Conservation (phyloP, 2,113 vertebrate species). For the Myrmecophaga tridactyla region DNA sequence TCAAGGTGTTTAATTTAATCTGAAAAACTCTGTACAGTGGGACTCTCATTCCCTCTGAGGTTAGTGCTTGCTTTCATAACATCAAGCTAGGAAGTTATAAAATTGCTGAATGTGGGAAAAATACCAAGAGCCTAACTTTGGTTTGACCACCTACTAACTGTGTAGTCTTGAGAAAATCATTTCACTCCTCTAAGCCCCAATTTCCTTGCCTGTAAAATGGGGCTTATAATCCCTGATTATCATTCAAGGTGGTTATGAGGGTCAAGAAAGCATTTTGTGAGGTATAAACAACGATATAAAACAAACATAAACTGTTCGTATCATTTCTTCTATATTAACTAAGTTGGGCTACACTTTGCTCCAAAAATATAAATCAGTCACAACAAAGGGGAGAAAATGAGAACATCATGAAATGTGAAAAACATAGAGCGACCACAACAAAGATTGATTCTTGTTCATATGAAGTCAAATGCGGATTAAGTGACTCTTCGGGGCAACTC, state of each 20-base stretch:
- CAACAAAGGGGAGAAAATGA: too few relatives aligned
- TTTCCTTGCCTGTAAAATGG: constrained; percentile 50
- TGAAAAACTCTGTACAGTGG: constrained; percentile 57
- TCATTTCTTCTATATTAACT: neutral
- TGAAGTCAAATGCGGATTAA: neutral
- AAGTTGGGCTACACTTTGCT: neutral
- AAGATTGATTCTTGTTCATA: neutral
- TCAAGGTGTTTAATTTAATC: constrained; percentile 78
- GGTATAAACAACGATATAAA: neutral
- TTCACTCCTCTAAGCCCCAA: constrained; percentile 27
- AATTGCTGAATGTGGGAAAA: constrained; percentile 58
- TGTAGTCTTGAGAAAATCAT: constrained; percentile 47
- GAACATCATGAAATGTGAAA: too few relatives aligned
- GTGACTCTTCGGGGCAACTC: neutral
- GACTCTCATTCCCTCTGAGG: constrained; percentile 56
- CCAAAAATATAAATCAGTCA: too few relatives aligned
- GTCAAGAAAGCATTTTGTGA: neutral
- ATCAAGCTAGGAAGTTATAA: constrained; percentile 63
- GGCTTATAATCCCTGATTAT: neutral
- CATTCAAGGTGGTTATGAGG: neutral
- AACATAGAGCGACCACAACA: too few relatives aligned
- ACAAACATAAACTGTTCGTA: neutral
- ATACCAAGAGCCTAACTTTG: neutral
- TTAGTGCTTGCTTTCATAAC: constrained; percentile 66
- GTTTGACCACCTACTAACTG: constrained; percentile 59